phyloP scores from a whole-genome alignment of 2,797 vertebrate species.

The Syndactyla subalaris region DNA sequence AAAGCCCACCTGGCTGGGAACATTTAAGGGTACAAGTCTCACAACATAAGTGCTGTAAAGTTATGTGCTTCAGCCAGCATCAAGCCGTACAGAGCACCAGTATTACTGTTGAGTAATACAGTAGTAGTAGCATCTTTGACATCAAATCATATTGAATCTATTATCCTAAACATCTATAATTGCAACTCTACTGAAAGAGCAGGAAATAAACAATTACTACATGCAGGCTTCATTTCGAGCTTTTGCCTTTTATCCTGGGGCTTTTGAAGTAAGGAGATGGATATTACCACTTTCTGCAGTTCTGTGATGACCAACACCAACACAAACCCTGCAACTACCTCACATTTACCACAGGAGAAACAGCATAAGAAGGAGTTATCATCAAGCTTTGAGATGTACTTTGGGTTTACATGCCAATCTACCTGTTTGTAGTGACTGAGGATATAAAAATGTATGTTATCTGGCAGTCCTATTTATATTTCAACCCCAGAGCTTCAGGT shows the following conservation, averaged over 20 bases:
- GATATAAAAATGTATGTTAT: not conserved
- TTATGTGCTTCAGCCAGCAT: not conserved
- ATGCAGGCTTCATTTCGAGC: not conserved
- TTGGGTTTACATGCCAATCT: not conserved
- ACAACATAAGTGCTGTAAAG: rapidly evolving
- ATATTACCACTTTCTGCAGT: not conserved
- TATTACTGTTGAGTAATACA: not conserved
- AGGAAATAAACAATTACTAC: not conserved
- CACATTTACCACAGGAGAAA: not conserved
- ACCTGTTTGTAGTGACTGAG: not conserved
- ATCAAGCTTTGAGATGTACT: not conserved
- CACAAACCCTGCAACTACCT: not conserved
- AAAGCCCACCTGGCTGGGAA: not conserved
- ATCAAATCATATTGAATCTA: not conserved
- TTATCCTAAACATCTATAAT: not conserved
- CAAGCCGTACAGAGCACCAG: not conserved
- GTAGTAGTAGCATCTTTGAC: not conserved
- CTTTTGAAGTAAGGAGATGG: not conserved
- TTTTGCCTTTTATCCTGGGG: not conserved
- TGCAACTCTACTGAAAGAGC: not conserved
- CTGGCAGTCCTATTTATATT: not conserved
- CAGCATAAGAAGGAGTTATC: not conserved
- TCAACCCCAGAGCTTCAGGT: not conserved
- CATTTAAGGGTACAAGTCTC: not conserved
- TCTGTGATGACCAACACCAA: not conserved